Percentiles rank a stretch among this genome's conserved stretches.
Conservation (phyloP, 1,140 invertebrate species). For the Antheraea pernyi region DNA sequence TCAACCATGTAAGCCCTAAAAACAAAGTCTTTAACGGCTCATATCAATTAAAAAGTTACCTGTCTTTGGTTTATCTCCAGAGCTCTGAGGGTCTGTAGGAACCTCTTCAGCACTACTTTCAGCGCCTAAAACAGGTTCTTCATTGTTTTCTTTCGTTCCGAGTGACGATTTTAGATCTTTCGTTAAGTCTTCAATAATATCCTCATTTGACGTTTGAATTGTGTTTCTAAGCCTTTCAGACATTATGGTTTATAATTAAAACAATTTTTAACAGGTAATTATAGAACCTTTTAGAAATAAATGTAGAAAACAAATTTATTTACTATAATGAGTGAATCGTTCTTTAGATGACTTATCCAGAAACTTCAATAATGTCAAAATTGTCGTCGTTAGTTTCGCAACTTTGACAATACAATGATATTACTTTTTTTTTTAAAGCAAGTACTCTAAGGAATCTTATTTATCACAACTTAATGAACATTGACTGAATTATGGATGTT, state of each 20-base stretch:
- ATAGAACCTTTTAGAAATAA: not conserved
- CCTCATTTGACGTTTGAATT: conserved; percentile 56
- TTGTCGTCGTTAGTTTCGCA: no score
- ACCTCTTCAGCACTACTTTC: conserved; percentile 29
- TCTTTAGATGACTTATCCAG: not conserved
- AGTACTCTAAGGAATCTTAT: no score
- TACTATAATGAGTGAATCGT: not conserved
- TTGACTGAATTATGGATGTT: no score
- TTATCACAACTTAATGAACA: no score
- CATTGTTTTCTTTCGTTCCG: conserved; percentile 26
- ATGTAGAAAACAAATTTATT: not conserved
- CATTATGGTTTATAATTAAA: conserved; percentile 33
- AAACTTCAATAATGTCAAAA: conserved; percentile 1
- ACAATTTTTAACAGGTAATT: not conserved
- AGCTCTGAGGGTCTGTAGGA: not conserved
- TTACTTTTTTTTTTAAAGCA: no score
- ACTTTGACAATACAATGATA: no score
- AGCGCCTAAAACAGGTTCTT: conserved; percentile 44
- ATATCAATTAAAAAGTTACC: conserved; percentile 18
- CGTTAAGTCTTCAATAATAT: conserved; percentile 70
- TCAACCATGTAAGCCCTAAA: not conserved
- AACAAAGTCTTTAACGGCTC: not conserved
- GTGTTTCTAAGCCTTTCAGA: conserved; percentile 56
- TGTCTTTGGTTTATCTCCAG: conserved; percentile 29
- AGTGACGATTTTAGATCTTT: conserved; percentile 61